These are phyloP conservation scores for Hydrotaea cyrtoneurina DNA, from an alignment of 2,888 invertebrate species.

Conservation along the genomic window DNA sequence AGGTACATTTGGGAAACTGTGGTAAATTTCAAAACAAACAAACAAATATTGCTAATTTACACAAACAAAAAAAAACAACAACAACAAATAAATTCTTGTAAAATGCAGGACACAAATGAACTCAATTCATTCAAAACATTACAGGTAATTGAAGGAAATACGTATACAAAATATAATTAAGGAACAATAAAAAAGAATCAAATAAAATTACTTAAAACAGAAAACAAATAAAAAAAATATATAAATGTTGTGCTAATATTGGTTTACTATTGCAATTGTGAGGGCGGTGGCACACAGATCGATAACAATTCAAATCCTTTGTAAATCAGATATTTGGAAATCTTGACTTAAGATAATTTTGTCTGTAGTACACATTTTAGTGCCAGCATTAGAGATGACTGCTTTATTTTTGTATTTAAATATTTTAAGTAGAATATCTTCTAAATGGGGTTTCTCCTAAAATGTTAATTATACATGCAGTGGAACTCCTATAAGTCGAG, in stretches of 20 bases:
- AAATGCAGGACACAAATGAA: constrained; percentile 15
- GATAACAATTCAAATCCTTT: neutral
- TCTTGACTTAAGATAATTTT: too few relatives aligned
- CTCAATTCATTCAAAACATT: constrained; percentile 14
- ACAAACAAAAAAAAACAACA: constrained; percentile 12
- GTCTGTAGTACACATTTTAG: too few relatives aligned
- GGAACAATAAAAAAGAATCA: constrained; percentile 53
- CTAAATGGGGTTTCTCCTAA: too few relatives aligned
- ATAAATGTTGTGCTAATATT: constrained; percentile 23
- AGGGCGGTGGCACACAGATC: constrained; percentile 5
- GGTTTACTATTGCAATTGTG: constrained; percentile 62
- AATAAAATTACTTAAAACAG: constrained; percentile 34
- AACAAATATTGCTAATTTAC: constrained; percentile 55
- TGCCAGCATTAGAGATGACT: too few relatives aligned
- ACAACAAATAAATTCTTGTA: constrained; percentile 7
- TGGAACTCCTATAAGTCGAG: too few relatives aligned
- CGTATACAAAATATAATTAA: constrained; percentile 42
- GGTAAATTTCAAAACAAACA: constrained; percentile 47
- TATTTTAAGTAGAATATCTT: too few relatives aligned
- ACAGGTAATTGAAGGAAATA: constrained; percentile 36
- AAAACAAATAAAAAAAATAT: constrained; percentile 39
- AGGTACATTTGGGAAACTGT: constrained; percentile 61
- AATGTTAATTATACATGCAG: too few relatives aligned
- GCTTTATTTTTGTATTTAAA: too few relatives aligned
- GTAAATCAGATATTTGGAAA: too few relatives aligned